Evolutionary conservation across 2,113 vertebrate genomes (phyloP), one percentile per base, ranked within the genome.

Genomic region (Pedionomus torquatus): DNA sequence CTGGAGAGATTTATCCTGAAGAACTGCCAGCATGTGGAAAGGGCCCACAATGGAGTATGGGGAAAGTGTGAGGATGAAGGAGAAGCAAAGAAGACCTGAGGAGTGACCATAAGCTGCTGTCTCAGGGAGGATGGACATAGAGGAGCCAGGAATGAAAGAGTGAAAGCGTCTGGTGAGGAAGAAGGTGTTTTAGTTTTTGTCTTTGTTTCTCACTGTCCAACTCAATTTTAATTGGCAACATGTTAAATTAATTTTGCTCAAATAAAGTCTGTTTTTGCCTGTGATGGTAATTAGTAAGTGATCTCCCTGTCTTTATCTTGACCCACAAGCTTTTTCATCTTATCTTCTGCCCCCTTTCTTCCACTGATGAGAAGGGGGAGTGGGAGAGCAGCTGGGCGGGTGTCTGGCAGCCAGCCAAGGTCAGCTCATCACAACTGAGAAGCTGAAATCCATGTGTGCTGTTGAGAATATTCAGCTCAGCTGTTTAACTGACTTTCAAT

Each of bases 131-230:
- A 20, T 30, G 26, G 30, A 57, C 10, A 11, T 41, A 2, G 17
- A 83, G 28, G 15, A 66, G 18, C 3, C 16, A 55, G 58, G 20
- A 80, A 26, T 8, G 6, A 66, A 25, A 18, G 26, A 44, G 28
- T 0, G 0, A 44, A 83, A 35, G 6, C 14, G 12, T 41, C 25
- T 5, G 5, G 5, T 3, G 16, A 24, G 3, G 10, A 5, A 12
- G 4, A 15, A 71, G 41, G 3, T 44, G 13, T 7, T 58, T 20
- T 35, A 14, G 5, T 12, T 44, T 69, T 65, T 31, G 4, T 44
- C 17, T 41, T 60, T 33, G 7, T 69, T 80, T 52, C 35, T 87
- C 10, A 6, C 13, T 49, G 2, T 57, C 4, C 8, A 44, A 23
- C 20, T 60, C 10, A 31, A 7, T 17, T 88, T 85, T 55, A 82